phyloP scores from a whole-genome alignment of 2,113 vertebrate species.

The Tapirus terrestris region DNA sequence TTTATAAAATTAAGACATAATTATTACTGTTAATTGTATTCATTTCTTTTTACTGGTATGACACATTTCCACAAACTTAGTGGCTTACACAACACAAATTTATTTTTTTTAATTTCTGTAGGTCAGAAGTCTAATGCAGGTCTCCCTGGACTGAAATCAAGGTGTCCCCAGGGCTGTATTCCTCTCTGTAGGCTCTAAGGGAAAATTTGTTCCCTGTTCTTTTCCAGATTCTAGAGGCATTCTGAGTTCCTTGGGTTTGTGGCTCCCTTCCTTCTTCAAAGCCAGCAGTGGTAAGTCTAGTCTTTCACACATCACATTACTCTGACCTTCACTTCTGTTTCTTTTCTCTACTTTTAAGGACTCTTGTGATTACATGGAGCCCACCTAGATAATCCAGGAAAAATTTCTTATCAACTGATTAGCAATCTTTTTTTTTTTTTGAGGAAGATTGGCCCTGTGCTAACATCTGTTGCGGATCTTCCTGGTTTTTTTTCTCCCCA shows the following conservation, averaged over 20 bases:
- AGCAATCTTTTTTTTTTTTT: neutral
- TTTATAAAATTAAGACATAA: neutral
- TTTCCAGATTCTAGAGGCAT: neutral
- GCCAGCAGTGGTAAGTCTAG: rapidly evolving
- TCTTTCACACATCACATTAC: neutral
- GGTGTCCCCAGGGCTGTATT: neutral
- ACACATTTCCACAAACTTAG: neutral
- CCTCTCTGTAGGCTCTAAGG: neutral
- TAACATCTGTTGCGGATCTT: too few relatives aligned
- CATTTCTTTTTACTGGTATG: neutral
- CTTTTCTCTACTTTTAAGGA: neutral
- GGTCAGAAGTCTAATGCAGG: neutral
- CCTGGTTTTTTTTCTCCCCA: too few relatives aligned
- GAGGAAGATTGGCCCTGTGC: too few relatives aligned
- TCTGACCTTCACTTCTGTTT: neutral
- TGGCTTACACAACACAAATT: neutral
- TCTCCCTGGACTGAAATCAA: neutral
- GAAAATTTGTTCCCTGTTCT: neutral
- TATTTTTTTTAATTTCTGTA: neutral
- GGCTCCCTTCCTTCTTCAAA: neutral
- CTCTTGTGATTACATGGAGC: neutral
- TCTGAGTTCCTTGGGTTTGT: neutral
- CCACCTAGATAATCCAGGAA: neutral
- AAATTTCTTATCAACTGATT: neutral
- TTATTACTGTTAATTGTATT: neutral